Percentiles rank a stretch among this genome's conserved stretches.
Conservation (phyloP, 2,797 vertebrate species). For the Oreonectes daqikongensis region DNA sequence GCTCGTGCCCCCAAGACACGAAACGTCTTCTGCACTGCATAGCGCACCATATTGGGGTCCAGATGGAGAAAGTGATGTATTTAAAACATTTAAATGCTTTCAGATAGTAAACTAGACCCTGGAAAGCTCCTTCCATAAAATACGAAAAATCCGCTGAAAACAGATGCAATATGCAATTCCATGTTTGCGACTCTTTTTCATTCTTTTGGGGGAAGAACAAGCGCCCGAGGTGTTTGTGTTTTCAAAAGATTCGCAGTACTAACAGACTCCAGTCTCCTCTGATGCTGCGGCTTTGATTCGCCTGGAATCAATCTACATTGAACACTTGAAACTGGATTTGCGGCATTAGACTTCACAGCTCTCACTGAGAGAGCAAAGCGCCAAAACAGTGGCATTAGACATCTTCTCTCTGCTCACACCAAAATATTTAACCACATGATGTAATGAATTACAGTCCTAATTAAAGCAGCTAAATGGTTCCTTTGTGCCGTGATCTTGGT, state of each 20-base stretch:
- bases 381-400: neutral
- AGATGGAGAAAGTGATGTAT: slow-evolving; percentile 46
- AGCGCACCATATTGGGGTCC: slow-evolving; percentile 29
- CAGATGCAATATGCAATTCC: slow-evolving; percentile 24
- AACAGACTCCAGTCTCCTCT: slow-evolving; percentile 31
- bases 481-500: slow-evolving; percentile 37
- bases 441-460: slow-evolving; percentile 55
- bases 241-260: slow-evolving; percentile 31
- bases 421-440: slow-evolving; percentile 56
- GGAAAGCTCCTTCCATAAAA: slow-evolving; percentile 11
- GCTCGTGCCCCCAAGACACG: slow-evolving; percentile 9
- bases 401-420: neutral
- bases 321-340: slow-evolving; percentile 39
- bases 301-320: slow-evolving; percentile 33
- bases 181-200: neutral
- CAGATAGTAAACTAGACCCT: slow-evolving; percentile 19
- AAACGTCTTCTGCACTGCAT: slow-evolving; percentile 6
- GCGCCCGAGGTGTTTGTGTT: slow-evolving; percentile 19
- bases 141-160: neutral
- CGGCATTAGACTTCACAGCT: slow-evolving; percentile 10
- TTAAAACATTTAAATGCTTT: slow-evolving; percentile 26
- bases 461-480: slow-evolving; percentile 50
- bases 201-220: slow-evolving; percentile 5
- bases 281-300: slow-evolving; percentile 34
- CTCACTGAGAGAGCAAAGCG: neutral